A percentile compares a stretch with the other conserved stretches of the same genome.
phyloP scores from a whole-genome alignment of 2,888 invertebrate genomes.

The Dasysyrphus tricinctus region DNA sequence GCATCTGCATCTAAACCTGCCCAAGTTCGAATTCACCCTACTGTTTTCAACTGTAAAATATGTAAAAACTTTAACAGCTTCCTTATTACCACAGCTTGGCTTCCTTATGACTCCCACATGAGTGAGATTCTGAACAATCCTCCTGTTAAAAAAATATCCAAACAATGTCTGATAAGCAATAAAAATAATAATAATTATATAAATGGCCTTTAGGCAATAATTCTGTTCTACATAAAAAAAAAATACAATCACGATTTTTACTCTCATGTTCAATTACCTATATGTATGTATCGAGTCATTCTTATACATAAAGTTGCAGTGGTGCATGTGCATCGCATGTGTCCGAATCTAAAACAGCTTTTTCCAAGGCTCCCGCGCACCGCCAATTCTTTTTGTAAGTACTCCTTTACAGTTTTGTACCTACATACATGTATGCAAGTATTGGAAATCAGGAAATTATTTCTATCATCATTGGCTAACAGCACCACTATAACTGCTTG shows the following conservation, averaged over 20 bases:
- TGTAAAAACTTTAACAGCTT: neutral
- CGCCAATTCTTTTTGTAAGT: constrained; percentile 18
- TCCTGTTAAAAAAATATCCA: neutral
- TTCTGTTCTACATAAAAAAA: neutral
- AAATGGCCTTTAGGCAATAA: neutral
- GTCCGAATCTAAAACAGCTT: constrained; percentile 40
- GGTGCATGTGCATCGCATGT: constrained; percentile 38
- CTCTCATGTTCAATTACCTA: too few relatives aligned
- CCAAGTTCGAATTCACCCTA: neutral
- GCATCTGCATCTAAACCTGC: neutral
- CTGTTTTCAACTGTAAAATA: neutral
- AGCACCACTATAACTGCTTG: constrained; percentile 53
- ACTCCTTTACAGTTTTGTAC: constrained; percentile 32
- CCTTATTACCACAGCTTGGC: neutral
- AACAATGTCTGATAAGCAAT: constrained; percentile 11
- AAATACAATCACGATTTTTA: constrained; percentile 22
- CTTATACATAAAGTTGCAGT: neutral
- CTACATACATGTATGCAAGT: neutral
- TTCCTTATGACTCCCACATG: neutral
- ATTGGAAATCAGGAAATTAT: constrained; percentile 64
- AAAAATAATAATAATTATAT: constrained; percentile 20
- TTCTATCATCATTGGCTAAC: constrained; percentile 56
- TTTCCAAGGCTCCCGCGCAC: constrained; percentile 45
- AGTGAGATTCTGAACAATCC: neutral
- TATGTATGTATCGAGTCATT: neutral